Percentiles rank a stretch among this genome's conserved stretches.
Evolutionary conservation across 2,113 vertebrate species (phyloP).

Genomic region (Xiphorhynchus elegans): DNA sequence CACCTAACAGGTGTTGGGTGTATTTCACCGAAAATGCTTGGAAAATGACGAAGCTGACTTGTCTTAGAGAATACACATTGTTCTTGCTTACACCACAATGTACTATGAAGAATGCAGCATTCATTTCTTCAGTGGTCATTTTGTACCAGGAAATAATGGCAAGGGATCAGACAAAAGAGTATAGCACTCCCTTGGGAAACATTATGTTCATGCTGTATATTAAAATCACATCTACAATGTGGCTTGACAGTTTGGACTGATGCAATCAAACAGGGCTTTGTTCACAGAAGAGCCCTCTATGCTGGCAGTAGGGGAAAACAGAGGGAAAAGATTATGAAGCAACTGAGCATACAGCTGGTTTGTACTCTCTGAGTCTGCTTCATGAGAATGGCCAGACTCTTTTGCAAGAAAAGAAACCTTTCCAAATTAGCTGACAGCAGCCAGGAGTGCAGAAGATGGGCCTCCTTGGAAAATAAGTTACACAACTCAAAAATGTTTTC

Average conservation of each 20-base stretch:
- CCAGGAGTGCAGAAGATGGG: not conserved
- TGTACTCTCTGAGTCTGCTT: not conserved
- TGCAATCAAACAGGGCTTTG: not conserved
- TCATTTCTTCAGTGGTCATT: not conserved
- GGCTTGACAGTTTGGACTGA: not conserved
- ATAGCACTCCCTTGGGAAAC: not conserved
- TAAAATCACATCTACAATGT: not conserved
- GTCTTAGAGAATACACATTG: not conserved
- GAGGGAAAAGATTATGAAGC: not conserved
- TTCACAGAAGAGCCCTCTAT: not conserved
- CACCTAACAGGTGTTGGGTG: not conserved
- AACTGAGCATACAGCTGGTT: not conserved
- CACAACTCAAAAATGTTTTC: not conserved
- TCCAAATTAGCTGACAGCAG: not conserved
- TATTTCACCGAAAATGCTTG: not conserved
- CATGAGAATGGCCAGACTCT: not conserved
- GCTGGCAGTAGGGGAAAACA: not conserved
- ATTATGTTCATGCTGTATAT: not conserved
- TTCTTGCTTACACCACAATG: not conserved
- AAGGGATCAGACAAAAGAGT: slow-evolving; percentile 5
- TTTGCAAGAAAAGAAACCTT: not conserved
- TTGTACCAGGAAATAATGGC: not conserved
- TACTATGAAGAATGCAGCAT: not conserved
- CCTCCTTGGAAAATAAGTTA: not conserved
- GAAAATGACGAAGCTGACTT: not conserved